Conservation (phyloP, 1,140 invertebrate genomes). For the Rhopalosiphum maidis region DNA sequence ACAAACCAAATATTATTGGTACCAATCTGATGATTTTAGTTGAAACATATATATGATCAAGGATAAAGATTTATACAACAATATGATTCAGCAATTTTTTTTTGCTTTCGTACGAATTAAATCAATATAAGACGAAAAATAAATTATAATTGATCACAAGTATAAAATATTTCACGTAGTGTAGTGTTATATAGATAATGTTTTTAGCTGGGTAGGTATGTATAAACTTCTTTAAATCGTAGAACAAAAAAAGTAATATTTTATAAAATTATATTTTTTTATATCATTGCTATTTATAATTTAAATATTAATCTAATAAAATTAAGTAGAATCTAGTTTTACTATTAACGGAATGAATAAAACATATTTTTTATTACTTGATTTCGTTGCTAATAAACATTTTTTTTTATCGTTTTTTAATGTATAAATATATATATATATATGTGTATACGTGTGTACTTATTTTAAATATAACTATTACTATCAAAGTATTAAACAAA, state of each 20-base stretch:
- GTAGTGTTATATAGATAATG: background rate
- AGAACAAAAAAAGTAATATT: background rate
- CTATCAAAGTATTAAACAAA: background rate
- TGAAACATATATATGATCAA: background rate
- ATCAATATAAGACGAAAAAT: background rate
- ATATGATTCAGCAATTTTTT: background rate
- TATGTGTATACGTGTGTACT: background rate
- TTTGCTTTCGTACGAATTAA: background rate
- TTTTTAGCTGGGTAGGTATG: background rate
- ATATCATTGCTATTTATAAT: background rate
- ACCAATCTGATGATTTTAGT: background rate
- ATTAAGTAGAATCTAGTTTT: background rate
- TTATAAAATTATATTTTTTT: background rate
- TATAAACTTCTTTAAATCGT: background rate
- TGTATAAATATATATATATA: background rate
- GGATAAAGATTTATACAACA: background rate
- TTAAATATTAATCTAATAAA: background rate
- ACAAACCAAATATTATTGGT: background rate
- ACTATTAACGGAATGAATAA: background rate
- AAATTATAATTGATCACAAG: background rate
- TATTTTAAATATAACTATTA: background rate
- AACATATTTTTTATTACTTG: conserved; percentile 14
- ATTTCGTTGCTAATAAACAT: conserved; percentile 3
- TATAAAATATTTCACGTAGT: background rate
- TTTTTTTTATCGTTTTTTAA: background rate